A percentile compares a stretch with the other conserved stretches of the same genome.
Conservation (phyloP, 92 coral and sea anemone genomes). For the Epizoanthus stellaris region DNA sequence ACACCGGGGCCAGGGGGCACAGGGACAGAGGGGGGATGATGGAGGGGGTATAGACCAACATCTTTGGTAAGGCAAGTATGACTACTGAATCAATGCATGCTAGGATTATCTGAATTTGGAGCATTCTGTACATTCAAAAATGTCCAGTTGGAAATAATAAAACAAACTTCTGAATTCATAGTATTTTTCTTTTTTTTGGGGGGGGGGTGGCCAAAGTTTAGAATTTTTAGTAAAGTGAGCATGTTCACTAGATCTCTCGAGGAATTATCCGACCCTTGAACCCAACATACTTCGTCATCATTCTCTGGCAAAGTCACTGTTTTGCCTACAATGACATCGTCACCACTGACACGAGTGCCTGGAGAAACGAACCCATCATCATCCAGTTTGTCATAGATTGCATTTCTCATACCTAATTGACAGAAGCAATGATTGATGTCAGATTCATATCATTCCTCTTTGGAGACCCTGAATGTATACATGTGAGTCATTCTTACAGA, state of each 20-base stretch:
- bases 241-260: not conserved
- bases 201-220: no score
- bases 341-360: slow-evolving; percentile 98
- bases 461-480: no score
- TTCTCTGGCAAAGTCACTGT: slow-evolving; percentile 95
- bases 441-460: no score
- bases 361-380: slow-evolving; percentile 98
- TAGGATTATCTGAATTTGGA: no score
- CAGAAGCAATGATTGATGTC: not conserved
- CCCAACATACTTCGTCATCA: slow-evolving; percentile 86
- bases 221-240: not conserved
- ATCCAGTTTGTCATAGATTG: slow-evolving; percentile 94
- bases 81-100: no score
- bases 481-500: not conserved
- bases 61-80: no score
- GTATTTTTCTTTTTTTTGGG: not conserved
- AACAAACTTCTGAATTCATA: not conserved
- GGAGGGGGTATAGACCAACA: no score
- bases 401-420: slow-evolving; percentile 94
- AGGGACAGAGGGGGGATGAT: no score
- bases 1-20: no score
- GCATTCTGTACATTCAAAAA: no score
- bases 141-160: no score
- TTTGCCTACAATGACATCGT: slow-evolving; percentile 98
- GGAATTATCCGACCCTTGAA: no score